Percentiles rank a stretch among this genome's conserved stretches.
These are phyloP conservation scores for Halcyon senegalensis DNA, from an alignment of 2,113 vertebrate genomes.

Conservation along the genomic window DNA sequence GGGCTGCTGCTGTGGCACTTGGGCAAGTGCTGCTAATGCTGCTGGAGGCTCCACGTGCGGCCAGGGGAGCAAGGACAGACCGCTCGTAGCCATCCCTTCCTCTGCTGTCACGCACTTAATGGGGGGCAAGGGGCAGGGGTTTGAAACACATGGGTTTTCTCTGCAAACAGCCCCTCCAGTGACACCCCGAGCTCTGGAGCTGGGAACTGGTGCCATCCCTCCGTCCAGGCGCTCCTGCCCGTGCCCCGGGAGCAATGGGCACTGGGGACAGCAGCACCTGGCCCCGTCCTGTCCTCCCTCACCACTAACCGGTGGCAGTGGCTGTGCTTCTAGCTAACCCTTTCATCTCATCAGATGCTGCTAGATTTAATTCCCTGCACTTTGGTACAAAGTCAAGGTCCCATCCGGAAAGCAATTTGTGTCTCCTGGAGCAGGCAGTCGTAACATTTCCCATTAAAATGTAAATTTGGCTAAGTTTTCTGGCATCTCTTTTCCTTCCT, in stretches of 20 bases:
- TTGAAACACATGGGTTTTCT: accelerated
- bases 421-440: slow-evolving; percentile 27
- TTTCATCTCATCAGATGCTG: neutral
- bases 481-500: slow-evolving; percentile 42
- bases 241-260: accelerated
- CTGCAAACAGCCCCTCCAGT: neutral
- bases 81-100: neutral
- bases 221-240: neutral
- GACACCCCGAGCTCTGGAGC: neutral
- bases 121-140: neutral
- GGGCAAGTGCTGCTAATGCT: accelerated
- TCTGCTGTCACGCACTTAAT: accelerated
- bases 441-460: slow-evolving; percentile 67
- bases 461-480: slow-evolving; percentile 54
- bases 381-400: neutral
- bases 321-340: neutral
- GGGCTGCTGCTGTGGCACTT: neutral
- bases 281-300: neutral
- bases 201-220: neutral
- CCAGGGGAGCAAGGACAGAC: neutral
- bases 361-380: slow-evolving; percentile 33
- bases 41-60: accelerated
- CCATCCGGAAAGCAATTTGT: slow-evolving; percentile 22
- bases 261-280: neutral
- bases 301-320: accelerated